Evolutionary conservation across 2,888 invertebrate species (phyloP).

Genomic region (Synanthedon tipuliformis): DNA sequence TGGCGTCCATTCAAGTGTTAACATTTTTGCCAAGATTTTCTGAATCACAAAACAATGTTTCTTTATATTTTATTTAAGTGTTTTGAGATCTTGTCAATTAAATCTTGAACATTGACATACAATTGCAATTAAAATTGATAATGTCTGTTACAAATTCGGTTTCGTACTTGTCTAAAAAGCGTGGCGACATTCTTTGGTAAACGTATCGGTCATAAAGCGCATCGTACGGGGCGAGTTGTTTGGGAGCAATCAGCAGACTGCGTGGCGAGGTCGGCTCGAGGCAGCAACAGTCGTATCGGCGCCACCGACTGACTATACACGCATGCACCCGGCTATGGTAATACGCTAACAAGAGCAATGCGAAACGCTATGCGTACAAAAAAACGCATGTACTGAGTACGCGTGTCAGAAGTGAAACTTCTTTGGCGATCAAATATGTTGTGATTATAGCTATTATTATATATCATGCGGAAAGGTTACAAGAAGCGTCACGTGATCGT

Average conservation of each 20-base stretch:
- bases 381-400: no score
- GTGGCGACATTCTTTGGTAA: not conserved
- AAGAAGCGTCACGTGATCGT: not conserved
- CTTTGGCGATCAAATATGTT: no score
- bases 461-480: no score
- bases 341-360: not conserved
- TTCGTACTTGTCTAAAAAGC: not conserved
- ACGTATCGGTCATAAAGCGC: constrained; percentile 21
- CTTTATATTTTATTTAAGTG: no score
- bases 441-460: no score
- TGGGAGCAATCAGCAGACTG: constrained; percentile 36
- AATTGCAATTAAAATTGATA: no score
- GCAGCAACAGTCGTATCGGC: constrained; percentile 39
- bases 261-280: constrained; percentile 32
- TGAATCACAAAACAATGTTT: not conserved
- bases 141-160: not conserved
- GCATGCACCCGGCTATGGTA: constrained; percentile 9
- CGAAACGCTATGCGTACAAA: not conserved
- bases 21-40: constrained; percentile 44
- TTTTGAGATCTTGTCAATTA: no score
- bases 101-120: no score
- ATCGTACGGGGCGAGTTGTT: constrained; percentile 26
- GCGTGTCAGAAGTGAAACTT: no score
- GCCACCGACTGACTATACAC: constrained; percentile 21
- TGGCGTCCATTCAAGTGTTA: constrained; percentile 59